These are phyloP conservation scores for Ditylenchus weischeri DNA, from an alignment of 2,888 invertebrate genomes.

Conservation along the genomic window DNA sequence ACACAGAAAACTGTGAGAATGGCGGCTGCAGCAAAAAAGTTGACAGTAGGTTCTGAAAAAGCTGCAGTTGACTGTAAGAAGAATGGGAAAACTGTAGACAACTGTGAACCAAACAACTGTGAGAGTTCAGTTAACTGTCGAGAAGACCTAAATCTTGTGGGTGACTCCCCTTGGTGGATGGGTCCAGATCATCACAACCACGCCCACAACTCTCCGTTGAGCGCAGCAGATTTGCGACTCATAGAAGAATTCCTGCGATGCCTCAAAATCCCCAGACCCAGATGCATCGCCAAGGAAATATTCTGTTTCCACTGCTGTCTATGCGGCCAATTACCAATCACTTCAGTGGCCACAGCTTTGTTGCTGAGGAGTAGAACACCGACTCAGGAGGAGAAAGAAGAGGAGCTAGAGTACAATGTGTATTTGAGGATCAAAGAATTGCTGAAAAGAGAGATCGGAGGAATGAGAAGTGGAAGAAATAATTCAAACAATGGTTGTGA, in stretches of 20 bases:
- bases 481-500: background rate
- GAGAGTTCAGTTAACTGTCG: background rate
- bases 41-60: too few species aligned
- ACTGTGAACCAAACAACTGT: background rate
- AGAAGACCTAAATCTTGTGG: conserved; percentile 14
- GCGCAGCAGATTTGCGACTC: conserved; percentile 35
- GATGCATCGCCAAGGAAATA: conserved; percentile 35
- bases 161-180: background rate
- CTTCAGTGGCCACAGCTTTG: background rate
- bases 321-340: background rate
- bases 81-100: too few species aligned
- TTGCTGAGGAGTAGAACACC: conserved; percentile 1
- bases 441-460: background rate
- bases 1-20: too few species aligned
- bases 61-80: too few species aligned
- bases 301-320: conserved; percentile 23
- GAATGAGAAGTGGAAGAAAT: background rate
- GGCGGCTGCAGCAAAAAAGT: too few species aligned
- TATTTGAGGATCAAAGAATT: conserved; percentile 11
- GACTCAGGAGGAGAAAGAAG: background rate
- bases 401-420: conserved; percentile 9
- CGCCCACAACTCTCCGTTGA: background rate
- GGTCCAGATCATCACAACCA: background rate
- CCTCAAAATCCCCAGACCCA: conserved; percentile 44
- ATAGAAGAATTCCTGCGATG: conserved; percentile 43